Base-by-base conservation (phyloP, 2,888 invertebrate genomes). In the Mythimna impura region DNA sequence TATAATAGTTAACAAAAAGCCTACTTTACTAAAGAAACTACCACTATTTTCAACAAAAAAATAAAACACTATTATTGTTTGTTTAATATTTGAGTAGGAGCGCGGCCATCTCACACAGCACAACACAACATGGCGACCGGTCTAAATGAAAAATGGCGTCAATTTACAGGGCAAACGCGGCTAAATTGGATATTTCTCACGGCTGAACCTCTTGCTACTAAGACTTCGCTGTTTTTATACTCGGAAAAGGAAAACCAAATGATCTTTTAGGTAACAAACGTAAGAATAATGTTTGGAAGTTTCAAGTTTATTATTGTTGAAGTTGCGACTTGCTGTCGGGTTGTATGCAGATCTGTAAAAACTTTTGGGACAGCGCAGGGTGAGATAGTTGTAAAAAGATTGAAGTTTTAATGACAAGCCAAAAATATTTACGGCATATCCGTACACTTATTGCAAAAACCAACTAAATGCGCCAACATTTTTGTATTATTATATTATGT, bases 181-280 rank as follows among this genome's bases (percentile, higher is more conserved):
- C 93, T 92, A 95, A 95, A 95, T 95, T 95, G 95, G 94, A 94
- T 94, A 94, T 95, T 95, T 94, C 93, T 94, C 94, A 93, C 93
- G 90, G 91, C 92, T 91, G 89, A 92, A 88, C 89, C 91, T 88
- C 67, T 64, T 66, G 88, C 82, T 87, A 89, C 84, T 86, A 86
- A 88, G 85, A 90, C 89, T 90, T 91, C 85, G 85, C 88, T 86
- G 84, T 90, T 89, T 90, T 91, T 91, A 71, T 88, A 87, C 85
- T 82, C 17, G 66, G 20, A 76, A 68, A 73, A 63, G 68, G 67
- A 79, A 79, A 71, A 68, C 75, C 67, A 80, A 84, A 85, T 84
- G 74, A 85, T 82, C 67, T 82, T 77, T 78, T 55, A 67, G 66
- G 72, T 79, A 69, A 72, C 69, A 76, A 79, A 84, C 66, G 73